These are phyloP conservation scores for Coranthus polyacanthus DNA, from an alignment of 2,797 vertebrate species.

Conservation along the genomic window DNA sequence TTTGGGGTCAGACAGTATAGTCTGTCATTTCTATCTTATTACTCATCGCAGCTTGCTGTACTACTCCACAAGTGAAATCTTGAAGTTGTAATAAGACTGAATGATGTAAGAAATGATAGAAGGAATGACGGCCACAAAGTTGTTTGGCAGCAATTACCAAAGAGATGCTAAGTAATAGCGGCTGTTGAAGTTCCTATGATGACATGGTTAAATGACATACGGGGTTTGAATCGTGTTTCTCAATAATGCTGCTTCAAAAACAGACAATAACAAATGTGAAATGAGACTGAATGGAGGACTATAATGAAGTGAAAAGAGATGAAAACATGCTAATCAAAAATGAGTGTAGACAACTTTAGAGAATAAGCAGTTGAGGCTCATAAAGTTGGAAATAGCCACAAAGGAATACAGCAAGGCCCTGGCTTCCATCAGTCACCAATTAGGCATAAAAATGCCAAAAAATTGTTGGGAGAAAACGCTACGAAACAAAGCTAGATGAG, in stretches of 20 bases:
- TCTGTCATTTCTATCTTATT: conserved; percentile 33
- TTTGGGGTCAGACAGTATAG: conserved; percentile 51
- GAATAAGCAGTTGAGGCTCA: conserved; percentile 5
- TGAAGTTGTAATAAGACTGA: conserved; percentile 18
- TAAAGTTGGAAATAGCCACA: conserved; percentile 21
- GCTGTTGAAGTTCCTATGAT: background rate
- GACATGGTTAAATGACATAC: conserved; percentile 10
- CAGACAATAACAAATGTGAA: conserved; percentile 27
- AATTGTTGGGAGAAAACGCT: conserved; percentile 16
- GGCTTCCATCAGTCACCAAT: conserved; percentile 18
- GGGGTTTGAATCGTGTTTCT: conserved; percentile 6
- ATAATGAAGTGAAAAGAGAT: conserved; percentile 3
- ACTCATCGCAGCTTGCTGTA: conserved; percentile 23
- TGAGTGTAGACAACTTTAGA: conserved; percentile 9
- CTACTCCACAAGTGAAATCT: conserved; percentile 5
- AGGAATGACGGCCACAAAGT: background rate
- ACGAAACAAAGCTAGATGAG: too few relatives aligned
- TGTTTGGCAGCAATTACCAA: conserved; percentile 29
- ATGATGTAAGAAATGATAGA: conserved; percentile 37
- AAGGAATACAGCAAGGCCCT: conserved; percentile 23
- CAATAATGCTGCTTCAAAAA: conserved; percentile 10
- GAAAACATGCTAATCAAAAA: conserved; percentile 46
- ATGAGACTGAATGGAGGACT: conserved; percentile 20
- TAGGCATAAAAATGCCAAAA: conserved; percentile 15
- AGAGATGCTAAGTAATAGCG: background rate